Base-by-base conservation (phyloP, 2,113 vertebrate genomes). In the Ardeotis arabs region DNA sequence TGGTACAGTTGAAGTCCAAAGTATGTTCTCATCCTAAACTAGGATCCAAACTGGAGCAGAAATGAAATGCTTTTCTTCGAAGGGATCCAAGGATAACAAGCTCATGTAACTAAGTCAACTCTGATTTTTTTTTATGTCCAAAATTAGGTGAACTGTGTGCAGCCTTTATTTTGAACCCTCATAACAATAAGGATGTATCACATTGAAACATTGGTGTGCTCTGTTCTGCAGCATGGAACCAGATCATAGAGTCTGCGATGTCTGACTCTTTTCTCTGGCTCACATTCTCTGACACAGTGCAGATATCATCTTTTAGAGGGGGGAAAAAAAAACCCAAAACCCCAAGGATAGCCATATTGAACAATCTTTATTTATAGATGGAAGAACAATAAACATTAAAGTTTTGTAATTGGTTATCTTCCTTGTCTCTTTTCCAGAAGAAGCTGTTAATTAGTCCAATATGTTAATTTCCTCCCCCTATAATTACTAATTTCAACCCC, bases 361-460 rank as follows among this genome's bases (percentile, higher is more conserved):
- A 56, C 35, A 45, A 77, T 86, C 75, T 85, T 93, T 96, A 96
- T 96, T 97, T 95, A 73, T 91, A 93, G 90, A 92, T 78, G 60
- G 29, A 24, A 89, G 90, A 90, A 63, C 83, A 93, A 90, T 86
- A 93, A 94, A 78, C 72, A 81, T 86, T 25, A 41, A 93, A 81
- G 39, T 73, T 89, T 92, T 68, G 45, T 92, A 94, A 89, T 82
- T 94, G 76, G 11, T 90, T 96, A 70, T 94, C 79, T 78, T 96
- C 72, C 49, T 25, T 81, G 63, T 92, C 79, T 91, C 92, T 90
- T 94, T 93, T 90, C 80, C 83, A 94, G 85, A 93, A 93, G 56
- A 93, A 90, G 76, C 92, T 95, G 89, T 94, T 95, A 96, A 95
- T 96, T 96, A 96, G 93, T 87, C 64, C 92, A 92, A 92, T 94